Conservation (phyloP, 2,888 invertebrate species). For the Polietes domitor region DNA sequence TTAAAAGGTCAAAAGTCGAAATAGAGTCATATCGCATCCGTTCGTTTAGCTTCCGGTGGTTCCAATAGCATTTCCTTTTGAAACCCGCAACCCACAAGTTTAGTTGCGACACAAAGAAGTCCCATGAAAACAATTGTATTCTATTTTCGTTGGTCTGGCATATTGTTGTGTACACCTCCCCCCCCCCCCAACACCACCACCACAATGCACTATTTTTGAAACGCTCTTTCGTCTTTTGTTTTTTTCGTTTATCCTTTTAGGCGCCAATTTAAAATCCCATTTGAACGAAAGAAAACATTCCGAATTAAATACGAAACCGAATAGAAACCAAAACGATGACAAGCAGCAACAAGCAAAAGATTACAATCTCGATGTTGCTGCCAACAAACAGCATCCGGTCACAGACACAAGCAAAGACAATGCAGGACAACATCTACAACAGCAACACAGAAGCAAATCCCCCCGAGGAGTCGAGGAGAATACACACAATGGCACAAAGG, state of each 20-base stretch:
- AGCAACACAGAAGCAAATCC: conserved; percentile 53
- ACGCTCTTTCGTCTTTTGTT: too few relatives aligned
- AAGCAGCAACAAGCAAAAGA: conserved; percentile 71
- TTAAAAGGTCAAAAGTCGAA: too few relatives aligned
- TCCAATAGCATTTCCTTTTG: neutral
- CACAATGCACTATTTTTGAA: too few relatives aligned
- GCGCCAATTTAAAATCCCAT: conserved; percentile 68
- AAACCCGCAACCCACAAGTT: conserved; percentile 8
- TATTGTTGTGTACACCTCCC: too few relatives aligned
- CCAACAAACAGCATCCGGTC: conserved; percentile 59
- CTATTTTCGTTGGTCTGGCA: neutral
- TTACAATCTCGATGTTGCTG: conserved; percentile 62
- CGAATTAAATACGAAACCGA: conserved; percentile 75
- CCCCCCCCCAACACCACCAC: too few relatives aligned
- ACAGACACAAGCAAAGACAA: conserved; percentile 45
- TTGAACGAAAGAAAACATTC: conserved; percentile 76
- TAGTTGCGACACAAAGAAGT: neutral
- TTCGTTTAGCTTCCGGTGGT: too few relatives aligned
- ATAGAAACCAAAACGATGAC: conserved; percentile 58
- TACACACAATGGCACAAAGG: conserved; percentile 44
- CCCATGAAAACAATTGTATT: neutral
- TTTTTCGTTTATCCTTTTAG: conserved; percentile 30
- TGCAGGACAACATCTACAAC: conserved; percentile 37
- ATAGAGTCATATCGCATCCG: too few relatives aligned
- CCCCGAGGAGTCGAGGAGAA: conserved; percentile 50